Base-by-base conservation (phyloP, 2,113 vertebrate genomes). In the Dissostichus mawsoni region DNA sequence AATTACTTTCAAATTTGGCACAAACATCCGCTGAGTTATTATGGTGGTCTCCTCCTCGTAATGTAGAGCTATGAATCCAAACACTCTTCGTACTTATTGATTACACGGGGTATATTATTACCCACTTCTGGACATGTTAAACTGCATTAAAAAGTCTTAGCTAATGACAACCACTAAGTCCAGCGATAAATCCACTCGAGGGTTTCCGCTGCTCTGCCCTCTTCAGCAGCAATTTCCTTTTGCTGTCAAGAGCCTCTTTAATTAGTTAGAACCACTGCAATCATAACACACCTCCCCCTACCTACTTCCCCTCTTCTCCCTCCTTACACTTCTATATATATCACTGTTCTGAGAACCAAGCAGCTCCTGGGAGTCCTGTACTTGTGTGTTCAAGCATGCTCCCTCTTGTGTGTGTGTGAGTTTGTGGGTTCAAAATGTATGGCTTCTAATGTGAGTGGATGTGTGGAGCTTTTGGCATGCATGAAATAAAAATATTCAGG, bases 401-500 rank as follows among this genome's bases (percentile, higher is more conserved):
- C 33, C 41, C 62, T 58, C 23, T 81, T 56, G 47, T 52, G 74
- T 25, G 41, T 33, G 17, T 68, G 25, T 23, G 56, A 13, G 13
- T 61, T 14, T 36, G 63, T 63, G 68, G 68, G 44, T 86, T 66
- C 52, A 17, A 25, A 47, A 76, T 69, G 82, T 78, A 66, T 83
- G 23, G 51, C 51, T 78, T 75, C 74, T 79, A 12, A 47, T 50
- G 66, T 66, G 73, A 44, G 67, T 52, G 50, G 17, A 53, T 66
- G 8, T 79, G 80, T 66, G 63, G 53, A 69, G 86, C 80, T 81
- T 78, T 76, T 82, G 51, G 70, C 78, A 69, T 73, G 84, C 75
- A 77, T 57, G 69, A 65, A 69, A 92, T 93, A 62, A 93, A 93
- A 93, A 93, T 93, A 94, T 93, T 93, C 90, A 93, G 91, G 91